Base-by-base conservation (phyloP, 2,797 vertebrate species). In the Loris lydekkerianus region DNA sequence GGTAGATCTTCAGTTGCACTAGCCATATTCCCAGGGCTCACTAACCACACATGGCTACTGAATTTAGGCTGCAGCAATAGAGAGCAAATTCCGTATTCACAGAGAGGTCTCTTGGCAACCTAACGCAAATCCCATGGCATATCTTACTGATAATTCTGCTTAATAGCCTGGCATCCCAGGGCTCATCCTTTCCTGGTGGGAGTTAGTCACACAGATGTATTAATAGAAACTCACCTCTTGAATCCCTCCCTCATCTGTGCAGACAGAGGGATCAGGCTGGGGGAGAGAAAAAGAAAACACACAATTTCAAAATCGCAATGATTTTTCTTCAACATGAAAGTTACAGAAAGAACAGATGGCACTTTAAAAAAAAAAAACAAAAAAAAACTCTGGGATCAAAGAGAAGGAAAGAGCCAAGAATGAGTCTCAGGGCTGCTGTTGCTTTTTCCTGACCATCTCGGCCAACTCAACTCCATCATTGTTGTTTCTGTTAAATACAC, bases 311-410 rank as follows among this genome's bases (percentile, higher is more conserved):
- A 96, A 75, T 23, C 70, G 67, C 96, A 84, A 97, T 95, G 15
- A 72, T 86, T 97, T 92, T 97, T 91, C 93, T 88, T 92, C 88
- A 91, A 56, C 14, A 61, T 87, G 80, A 96, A 96, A 98, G 97
- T 97, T 83, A 77, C 88, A 93, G 91, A 80, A 96, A 96, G 89
- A 98, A 97, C 97, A 98, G 97, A 97, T 97, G 96, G 97, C 70
- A 53, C n/a, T 65, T 94, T 91, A 67, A 70, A 2, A 73, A 31
- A 73, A 31, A 73, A 31, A 96, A 96, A 96, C 88, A 91, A 97
- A 96, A 96, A 86, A 91, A 97, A 96, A 96, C 85, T 94, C 91
- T 88, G 81, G 13, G 58, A 77, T 96, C 40, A 96, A 56, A 84
- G 92, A 98, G 88, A 97, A 91, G 18, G 93, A 89, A 96, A 87